Evolutionary conservation across 2,888 invertebrate species (phyloP).

Genomic region (Hedya salicella): DNA sequence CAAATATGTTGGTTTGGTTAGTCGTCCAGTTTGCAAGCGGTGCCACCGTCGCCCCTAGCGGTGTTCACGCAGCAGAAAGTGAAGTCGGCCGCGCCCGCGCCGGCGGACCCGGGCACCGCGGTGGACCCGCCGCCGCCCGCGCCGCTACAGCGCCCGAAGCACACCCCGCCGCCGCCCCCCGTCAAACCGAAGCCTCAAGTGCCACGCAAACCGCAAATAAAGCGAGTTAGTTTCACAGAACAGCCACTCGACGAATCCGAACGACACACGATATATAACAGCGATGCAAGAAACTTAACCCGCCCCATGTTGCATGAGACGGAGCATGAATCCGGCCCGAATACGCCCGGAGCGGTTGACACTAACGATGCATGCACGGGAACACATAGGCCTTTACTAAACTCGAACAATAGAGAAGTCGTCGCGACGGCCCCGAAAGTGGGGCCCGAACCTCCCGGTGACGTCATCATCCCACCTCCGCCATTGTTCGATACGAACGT

Average conservation of each 20-base stretch:
- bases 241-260: constrained; percentile 64
- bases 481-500: constrained; percentile 78
- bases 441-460: constrained; percentile 71
- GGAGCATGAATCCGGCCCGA: constrained; percentile 64
- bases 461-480: constrained; percentile 81
- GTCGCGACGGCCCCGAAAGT: constrained; percentile 65
- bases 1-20: constrained; percentile 79
- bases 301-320: constrained; percentile 63
- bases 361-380: constrained; percentile 82
- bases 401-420: constrained; percentile 65
- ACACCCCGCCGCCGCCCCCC: constrained; percentile 67
- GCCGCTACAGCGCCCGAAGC: constrained; percentile 54
- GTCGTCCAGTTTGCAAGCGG: constrained; percentile 74
- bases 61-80: constrained; percentile 71
- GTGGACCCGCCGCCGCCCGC: constrained; percentile 54
- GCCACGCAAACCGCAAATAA: constrained; percentile 78
- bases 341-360: constrained; percentile 55
- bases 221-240: constrained; percentile 82
- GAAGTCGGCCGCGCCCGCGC: constrained; percentile 60
- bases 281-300: constrained; percentile 58
- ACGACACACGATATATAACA: constrained; percentile 55
- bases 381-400: constrained; percentile 72
- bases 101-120: constrained; percentile 56
- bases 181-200: constrained; percentile 77
- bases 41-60: constrained; percentile 73